These are phyloP conservation scores for Pteronura brasiliensis DNA, from an alignment of 2,113 vertebrate species.

Conservation along the genomic window DNA sequence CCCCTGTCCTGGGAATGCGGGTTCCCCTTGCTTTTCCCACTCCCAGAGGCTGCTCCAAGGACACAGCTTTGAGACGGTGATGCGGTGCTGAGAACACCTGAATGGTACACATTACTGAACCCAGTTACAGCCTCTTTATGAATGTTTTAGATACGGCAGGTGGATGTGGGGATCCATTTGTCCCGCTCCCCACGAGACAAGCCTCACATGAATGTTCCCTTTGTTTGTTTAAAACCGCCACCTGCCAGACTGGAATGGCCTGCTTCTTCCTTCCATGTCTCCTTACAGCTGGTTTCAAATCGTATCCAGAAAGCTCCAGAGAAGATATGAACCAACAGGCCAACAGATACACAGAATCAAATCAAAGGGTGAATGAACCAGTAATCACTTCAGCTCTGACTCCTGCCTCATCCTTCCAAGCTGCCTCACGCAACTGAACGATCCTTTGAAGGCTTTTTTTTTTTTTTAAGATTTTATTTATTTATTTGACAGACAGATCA, in stretches of 20 bases:
- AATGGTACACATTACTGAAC: neutral
- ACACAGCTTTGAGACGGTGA: neutral
- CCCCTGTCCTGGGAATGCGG: neutral
- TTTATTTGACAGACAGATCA: too few species aligned
- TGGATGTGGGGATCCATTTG: neutral
- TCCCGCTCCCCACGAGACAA: neutral
- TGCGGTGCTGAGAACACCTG: neutral
- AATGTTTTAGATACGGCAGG: neutral
- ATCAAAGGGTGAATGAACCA: neutral
- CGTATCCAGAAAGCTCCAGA: neutral
- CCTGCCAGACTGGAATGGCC: neutral
- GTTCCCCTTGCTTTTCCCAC: neutral
- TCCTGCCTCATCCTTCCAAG: rapidly evolving
- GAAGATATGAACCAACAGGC: neutral
- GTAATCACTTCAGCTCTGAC: rapidly evolving
- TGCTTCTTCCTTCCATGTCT: neutral
- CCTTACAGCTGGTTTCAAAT: neutral
- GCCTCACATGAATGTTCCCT: neutral
- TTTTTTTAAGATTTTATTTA: too few species aligned
- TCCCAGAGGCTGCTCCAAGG: neutral
- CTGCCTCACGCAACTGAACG: neutral
- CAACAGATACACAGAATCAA: neutral
- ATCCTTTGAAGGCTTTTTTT: neutral
- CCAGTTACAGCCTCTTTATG: neutral
- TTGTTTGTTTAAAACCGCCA: neutral